Base-by-base conservation (phyloP, 1,140 invertebrate genomes). In the Aphelinus certus region DNA sequence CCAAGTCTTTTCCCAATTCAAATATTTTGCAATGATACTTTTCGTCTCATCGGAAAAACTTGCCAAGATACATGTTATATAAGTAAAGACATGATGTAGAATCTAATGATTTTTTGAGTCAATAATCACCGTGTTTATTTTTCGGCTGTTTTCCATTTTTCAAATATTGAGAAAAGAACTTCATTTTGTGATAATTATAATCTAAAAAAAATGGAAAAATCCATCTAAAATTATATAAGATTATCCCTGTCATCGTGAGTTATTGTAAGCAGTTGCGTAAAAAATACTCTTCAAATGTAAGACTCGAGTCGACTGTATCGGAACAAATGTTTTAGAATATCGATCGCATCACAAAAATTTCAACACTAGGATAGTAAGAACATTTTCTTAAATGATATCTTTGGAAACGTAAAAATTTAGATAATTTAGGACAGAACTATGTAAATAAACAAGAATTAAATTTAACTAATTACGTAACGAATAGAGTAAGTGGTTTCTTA, bases 381-480 rank as follows among this genome's bases (percentile, higher is more conserved):
- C 45, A 61, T 58, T 73, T 65, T 73, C 63, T 51, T 61, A 73
- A 55, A 73, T 3, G 1, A 62, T 62, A 67, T 42, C 55, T 58
- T 58, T n/a, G 9, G 55, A 4, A 62, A 73, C 26, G 46, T 53
- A 67, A 47, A 67, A 51, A 46, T 42, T 73, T 73, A 73, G 53
- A 42, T 1, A 67, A 7, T 73, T 26, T 55, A 53, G 49, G 3
- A 66, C 47, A n/a, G 47, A 73, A 63, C 26, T 58, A 55, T 73
- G 71, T 73, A 73, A 67, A 73, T 73, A 73, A 67, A 67, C 7
- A 47, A 57, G 57, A 57, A 62, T 1, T 0, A 71, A 73, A 61
- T 47, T 5, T 55, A 62, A 55, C 46, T 5, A 58, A 65, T 65
- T 73, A 55, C 57, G 58, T 73, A 71, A 55, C 55, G 63, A 7